Evolutionary conservation across 2,797 vertebrate species (phyloP).

Genomic region (Serranus cabrilla): DNA sequence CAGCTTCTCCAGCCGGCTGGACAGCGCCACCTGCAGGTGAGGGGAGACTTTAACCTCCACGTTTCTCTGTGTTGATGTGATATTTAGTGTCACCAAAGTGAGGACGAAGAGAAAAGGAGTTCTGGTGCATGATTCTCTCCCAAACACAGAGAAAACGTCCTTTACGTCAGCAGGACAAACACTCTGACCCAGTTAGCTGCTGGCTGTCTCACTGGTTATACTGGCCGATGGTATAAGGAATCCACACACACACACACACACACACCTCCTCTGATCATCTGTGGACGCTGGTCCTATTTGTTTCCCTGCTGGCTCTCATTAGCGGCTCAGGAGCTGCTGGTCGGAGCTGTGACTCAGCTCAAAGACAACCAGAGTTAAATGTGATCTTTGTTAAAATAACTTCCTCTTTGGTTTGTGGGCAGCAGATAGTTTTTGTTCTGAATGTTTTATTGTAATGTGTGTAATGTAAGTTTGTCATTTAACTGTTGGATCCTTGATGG

Average conservation of each 20-base stretch:
- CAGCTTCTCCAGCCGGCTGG: constrained; percentile 90
- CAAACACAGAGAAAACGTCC: neutral
- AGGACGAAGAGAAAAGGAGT: too few relatives aligned
- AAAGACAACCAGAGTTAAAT: neutral
- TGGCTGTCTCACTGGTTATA: neutral
- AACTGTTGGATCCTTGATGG: neutral
- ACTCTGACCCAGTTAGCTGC: neutral
- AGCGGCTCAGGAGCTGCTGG: neutral
- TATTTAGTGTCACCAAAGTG: too few relatives aligned
- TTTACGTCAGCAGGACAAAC: neutral
- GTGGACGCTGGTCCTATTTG: neutral
- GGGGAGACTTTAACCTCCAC: too few relatives aligned
- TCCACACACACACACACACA: neutral
- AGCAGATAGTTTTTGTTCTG: neutral
- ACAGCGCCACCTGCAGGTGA: constrained; percentile 86
- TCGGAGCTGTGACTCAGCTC: neutral
- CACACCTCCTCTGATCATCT: neutral
- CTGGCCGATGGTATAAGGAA: too few relatives aligned
- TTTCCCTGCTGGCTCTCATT: neutral
- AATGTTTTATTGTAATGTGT: neutral
- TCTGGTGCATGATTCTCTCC: neutral
- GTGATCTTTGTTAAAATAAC: neutral
- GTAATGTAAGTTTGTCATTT: neutral
- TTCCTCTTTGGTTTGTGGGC: constrained; percentile 1
- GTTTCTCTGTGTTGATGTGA: too few relatives aligned